Conservation (phyloP, 2,888 invertebrate genomes). For the Panorpa germanica region DNA sequence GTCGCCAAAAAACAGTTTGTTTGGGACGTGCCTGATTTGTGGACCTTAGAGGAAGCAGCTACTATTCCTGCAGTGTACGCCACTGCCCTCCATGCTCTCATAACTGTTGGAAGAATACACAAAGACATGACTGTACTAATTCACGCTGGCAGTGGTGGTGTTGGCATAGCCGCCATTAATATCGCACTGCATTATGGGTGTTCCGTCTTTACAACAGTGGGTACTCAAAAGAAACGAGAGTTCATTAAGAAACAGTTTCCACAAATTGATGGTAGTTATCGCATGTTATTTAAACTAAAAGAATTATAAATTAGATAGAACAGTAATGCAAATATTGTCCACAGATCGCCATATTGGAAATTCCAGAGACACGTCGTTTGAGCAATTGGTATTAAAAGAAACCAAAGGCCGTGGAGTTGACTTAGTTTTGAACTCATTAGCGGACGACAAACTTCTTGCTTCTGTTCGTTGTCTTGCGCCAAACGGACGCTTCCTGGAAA, state of each 20-base stretch:
- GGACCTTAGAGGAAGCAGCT: constrained; percentile 48
- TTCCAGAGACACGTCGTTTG: constrained; percentile 73
- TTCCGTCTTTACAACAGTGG: constrained; percentile 41
- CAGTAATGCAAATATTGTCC: too few species aligned
- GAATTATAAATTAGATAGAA: too few species aligned
- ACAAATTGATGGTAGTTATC: too few species aligned
- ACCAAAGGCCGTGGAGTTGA: constrained; percentile 83
- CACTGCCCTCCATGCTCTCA: constrained; percentile 28
- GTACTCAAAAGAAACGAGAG: constrained; percentile 33
- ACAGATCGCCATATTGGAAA: constrained; percentile 59
- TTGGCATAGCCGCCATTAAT: constrained; percentile 50
- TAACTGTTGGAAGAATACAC: constrained; percentile 19
- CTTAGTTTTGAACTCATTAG: constrained; percentile 74
- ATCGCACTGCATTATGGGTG: constrained; percentile 37
- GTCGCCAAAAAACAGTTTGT: constrained; percentile 17
- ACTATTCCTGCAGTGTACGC: constrained; percentile 54
- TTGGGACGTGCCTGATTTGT: constrained; percentile 45
- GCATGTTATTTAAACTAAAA: too few species aligned
- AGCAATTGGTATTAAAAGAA: constrained; percentile 57
- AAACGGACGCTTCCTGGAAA: constrained; percentile 59
- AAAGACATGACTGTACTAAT: constrained; percentile 21
- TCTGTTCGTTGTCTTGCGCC: constrained; percentile 38
- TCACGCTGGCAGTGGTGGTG: constrained; percentile 37
- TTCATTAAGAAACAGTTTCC: constrained; percentile 28
- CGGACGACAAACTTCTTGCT: constrained; percentile 75